Conservation (phyloP, 2,888 invertebrate genomes). For the Bembecia ichneumoniformis region DNA sequence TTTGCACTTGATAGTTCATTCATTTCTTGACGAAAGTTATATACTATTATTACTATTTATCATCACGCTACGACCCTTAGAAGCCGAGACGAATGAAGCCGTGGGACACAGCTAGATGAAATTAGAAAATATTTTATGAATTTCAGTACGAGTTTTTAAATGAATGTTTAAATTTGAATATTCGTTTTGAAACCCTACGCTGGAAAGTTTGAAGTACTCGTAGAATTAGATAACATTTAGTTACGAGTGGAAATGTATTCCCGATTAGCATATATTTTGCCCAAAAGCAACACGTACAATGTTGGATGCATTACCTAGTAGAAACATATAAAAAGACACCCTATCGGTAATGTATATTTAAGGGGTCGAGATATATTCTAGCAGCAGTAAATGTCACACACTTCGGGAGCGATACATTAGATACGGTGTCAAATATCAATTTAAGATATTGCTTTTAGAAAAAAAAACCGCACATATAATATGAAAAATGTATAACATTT, state of each 20-base stretch:
- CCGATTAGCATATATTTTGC: neutral
- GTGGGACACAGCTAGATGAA: no score
- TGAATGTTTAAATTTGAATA: no score
- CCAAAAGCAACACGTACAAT: conserved; percentile 7
- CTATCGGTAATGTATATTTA: conserved; percentile 8
- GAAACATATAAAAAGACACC: neutral
- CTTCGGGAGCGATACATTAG: conserved; percentile 9
- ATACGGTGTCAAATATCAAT: conserved; percentile 50
- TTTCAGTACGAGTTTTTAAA: no score
- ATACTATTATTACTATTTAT: no score
- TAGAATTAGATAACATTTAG: neutral
- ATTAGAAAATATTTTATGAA: no score
- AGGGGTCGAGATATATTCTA: conserved; percentile 1
- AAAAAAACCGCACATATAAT: conserved; percentile 15
- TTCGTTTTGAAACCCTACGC: neutral
- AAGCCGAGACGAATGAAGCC: no score
- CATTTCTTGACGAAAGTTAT: no score
- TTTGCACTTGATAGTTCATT: no score
- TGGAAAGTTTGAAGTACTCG: neutral
- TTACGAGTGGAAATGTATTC: neutral
- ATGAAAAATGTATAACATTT: no score
- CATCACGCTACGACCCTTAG: no score
- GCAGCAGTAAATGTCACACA: conserved; percentile 7
- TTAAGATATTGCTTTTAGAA: conserved; percentile 39
- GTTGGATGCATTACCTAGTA: neutral